A percentile compares a stretch with the other conserved stretches of the same genome.
Evolutionary conservation across 92 coral and sea anemone species (phyloP).

Genomic region (Epizoanthus rinbou): DNA sequence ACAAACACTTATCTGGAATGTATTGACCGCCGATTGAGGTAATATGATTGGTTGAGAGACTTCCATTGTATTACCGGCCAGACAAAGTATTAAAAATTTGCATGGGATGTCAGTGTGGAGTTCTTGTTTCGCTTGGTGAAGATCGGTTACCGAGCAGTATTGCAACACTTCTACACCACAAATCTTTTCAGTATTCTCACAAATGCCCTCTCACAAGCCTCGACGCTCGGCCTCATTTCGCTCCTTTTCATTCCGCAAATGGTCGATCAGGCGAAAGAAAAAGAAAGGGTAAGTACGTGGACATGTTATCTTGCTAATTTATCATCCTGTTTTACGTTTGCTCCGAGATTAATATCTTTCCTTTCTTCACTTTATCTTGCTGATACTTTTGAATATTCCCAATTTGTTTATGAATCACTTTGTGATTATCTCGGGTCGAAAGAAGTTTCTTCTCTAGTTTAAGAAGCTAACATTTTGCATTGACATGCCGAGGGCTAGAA

Average conservation of each 20-base stretch:
- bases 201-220: conserved; percentile 34
- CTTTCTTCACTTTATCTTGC: conserved; percentile 29
- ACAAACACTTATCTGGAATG: conserved; percentile 4
- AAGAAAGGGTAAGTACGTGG: conserved; percentile 28
- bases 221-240: conserved; percentile 36
- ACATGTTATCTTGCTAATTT: conserved; percentile 15
- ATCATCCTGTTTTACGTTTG: conserved; percentile 13
- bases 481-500: background rate
- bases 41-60: conserved; percentile 27
- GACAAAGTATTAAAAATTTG: conserved; percentile 37
- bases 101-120: conserved; percentile 34
- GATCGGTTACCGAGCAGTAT: conserved; percentile 30
- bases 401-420: background rate
- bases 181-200: background rate
- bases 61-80: conserved; percentile 23
- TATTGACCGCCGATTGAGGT: conserved; percentile 2
- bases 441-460: background rate
- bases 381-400: conserved; percentile 31
- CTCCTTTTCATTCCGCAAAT: conserved; percentile 29
- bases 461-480: background rate
- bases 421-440: conserved; percentile 2
- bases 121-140: conserved; percentile 35
- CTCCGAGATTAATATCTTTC: conserved; percentile 26
- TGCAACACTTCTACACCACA: conserved; percentile 16
- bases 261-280: conserved; percentile 42